Evolutionary conservation across 2,113 vertebrate species (phyloP).

Genomic region (Acinonyx jubatus): DNA sequence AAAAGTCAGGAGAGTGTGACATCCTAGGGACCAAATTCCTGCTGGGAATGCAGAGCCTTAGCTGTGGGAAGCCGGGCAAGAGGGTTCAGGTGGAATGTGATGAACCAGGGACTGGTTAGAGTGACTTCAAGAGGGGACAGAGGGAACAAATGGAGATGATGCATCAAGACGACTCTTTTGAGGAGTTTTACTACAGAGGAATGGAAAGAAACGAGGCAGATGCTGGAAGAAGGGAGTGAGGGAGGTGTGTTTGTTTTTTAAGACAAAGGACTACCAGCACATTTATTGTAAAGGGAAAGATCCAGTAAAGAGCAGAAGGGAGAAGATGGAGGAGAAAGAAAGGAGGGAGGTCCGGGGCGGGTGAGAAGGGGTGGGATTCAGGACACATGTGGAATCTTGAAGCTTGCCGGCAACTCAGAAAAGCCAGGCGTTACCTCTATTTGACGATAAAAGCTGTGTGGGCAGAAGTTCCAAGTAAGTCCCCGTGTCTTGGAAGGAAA

Average conservation of each 20-base stretch:
- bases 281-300: background rate
- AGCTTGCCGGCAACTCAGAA: background rate
- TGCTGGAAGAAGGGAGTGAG: background rate
- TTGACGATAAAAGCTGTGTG: background rate
- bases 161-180: background rate
- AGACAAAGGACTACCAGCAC: background rate
- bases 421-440: background rate
- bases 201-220: background rate
- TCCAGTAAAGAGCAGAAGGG: background rate
- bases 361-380: background rate
- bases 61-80: background rate
- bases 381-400: background rate
- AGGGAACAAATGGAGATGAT: background rate
- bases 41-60: background rate
- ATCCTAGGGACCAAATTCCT: background rate
- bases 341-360: background rate
- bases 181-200: background rate
- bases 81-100: background rate
- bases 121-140: background rate
- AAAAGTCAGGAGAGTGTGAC: background rate
- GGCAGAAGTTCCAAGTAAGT: background rate
- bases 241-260: background rate
- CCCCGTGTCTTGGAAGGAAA: background rate
- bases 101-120: background rate
- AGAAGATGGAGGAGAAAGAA: background rate